phyloP scores from a whole-genome alignment of 2,113 vertebrate genomes.

The Bagarius yarrelli region DNA sequence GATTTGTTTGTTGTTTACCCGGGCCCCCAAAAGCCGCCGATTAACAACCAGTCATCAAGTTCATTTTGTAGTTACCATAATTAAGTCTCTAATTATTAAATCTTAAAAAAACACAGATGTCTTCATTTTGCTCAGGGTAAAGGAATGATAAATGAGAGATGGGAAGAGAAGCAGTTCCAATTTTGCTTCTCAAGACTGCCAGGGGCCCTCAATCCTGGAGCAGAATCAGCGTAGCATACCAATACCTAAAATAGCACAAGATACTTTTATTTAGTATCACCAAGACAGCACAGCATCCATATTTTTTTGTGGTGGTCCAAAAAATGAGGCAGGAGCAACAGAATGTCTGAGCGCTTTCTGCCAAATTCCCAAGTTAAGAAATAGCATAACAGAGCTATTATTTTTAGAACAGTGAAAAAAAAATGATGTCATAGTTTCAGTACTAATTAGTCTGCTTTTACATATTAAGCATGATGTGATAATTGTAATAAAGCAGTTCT shows the following conservation, averaged over 20 bases:
- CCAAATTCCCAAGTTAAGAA: conserved; percentile 71
- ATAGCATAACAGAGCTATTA: conserved; percentile 39
- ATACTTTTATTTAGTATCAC: conserved; percentile 64
- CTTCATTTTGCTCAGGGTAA: conserved; percentile 22
- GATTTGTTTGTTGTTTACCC: conserved; percentile 48
- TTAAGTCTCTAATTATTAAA: conserved; percentile 45
- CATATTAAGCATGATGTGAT: neutral
- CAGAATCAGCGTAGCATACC: conserved; percentile 15
- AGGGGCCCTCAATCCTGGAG: conserved; percentile 11
- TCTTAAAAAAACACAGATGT: conserved; percentile 25
- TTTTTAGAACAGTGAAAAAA: conserved; percentile 34
- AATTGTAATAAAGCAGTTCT: neutral
- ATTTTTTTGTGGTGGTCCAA: conserved; percentile 49
- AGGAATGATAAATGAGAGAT: conserved; percentile 19
- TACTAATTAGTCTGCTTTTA: conserved; percentile 30
- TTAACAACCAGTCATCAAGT: conserved; percentile 47
- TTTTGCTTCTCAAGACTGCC: neutral
- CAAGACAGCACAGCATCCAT: conserved; percentile 54
- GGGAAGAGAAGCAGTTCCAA: neutral
- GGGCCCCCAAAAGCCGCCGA: conserved; percentile 38
- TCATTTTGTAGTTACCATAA: conserved; percentile 46
- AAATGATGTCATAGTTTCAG: conserved; percentile 38
- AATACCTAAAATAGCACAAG: conserved; percentile 62
- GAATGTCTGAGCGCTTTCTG: conserved; percentile 70
- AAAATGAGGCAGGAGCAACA: conserved; percentile 72